Evolutionary conservation across 2,888 invertebrate genomes (phyloP).

Genomic region (Chymomyza caudatula): DNA sequence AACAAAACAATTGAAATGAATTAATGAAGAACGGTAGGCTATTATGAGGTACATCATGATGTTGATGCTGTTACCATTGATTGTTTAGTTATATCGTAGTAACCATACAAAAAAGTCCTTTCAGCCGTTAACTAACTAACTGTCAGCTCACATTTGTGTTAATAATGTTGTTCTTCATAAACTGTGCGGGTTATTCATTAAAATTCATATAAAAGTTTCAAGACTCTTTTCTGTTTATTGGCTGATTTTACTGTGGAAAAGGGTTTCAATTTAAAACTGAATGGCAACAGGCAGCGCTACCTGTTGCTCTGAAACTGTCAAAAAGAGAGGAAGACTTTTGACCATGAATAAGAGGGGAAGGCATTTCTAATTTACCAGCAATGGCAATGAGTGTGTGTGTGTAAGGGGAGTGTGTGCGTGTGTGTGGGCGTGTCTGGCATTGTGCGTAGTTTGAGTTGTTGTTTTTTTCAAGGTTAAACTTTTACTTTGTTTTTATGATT

Average conservation of each 20-base stretch:
- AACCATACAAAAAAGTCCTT: conserved; percentile 10
- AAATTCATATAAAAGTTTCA: conserved; percentile 45
- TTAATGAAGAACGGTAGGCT: conserved; percentile 34
- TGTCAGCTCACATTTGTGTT: conserved; percentile 37
- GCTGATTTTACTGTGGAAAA: too few species aligned
- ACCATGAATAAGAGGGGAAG: background rate
- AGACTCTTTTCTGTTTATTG: conserved; percentile 10
- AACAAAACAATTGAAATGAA: conserved; percentile 44
- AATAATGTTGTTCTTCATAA: conserved; percentile 28
- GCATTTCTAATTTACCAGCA: background rate
- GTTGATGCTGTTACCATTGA: conserved; percentile 8
- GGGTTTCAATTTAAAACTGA: background rate
- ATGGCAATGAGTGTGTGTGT: background rate
- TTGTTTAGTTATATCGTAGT: background rate
- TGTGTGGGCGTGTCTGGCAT: conserved; percentile 30
- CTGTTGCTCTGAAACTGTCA: conserved; percentile 49
- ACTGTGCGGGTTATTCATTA: conserved; percentile 26
- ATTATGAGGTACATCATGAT: conserved; percentile 14
- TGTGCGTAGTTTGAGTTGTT: conserved; percentile 18
- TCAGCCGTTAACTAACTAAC: conserved; percentile 8
- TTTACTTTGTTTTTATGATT: conserved; percentile 18
- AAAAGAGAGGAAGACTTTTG: background rate
- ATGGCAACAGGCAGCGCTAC: conserved; percentile 31
- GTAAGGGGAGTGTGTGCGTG: conserved; percentile 8
- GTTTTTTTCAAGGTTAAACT: conserved; percentile 41